Percentiles rank a stretch among this genome's conserved stretches.
Evolutionary conservation across 2,888 invertebrate species (phyloP).

Genomic region (Ctena decussata): DNA sequence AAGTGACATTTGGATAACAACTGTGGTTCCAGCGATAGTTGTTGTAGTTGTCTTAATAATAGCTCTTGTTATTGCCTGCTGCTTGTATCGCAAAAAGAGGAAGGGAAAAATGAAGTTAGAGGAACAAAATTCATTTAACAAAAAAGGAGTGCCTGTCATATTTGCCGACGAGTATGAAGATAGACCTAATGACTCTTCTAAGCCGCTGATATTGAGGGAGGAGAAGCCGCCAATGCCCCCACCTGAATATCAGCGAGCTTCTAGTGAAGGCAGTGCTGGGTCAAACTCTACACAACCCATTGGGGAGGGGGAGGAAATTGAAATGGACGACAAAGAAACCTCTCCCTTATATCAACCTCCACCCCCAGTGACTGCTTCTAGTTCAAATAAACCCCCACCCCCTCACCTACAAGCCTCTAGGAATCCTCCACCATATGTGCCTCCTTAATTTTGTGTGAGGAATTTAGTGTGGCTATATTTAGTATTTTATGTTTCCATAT

Average conservation of each 20-base stretch:
- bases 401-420: conserved; percentile 91
- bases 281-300: conserved; percentile 75
- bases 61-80: conserved; percentile 95
- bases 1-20: conserved; percentile 89
- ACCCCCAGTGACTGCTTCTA: conserved; percentile 78
- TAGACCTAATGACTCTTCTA: conserved; percentile 92
- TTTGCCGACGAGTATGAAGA: conserved; percentile 98
- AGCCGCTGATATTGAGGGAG: conserved; percentile 97
- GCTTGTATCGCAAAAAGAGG: conserved; percentile 93
- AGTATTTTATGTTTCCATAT: not conserved
- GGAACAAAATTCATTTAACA: conserved; percentile 89
- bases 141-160: conserved; percentile 95
- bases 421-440: conserved; percentile 98
- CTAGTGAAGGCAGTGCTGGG: conserved; percentile 81
- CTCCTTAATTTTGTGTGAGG: conserved; percentile 91
- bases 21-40: conserved; percentile 94
- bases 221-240: conserved; percentile 93
- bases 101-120: conserved; percentile 94
- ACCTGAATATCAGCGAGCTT: conserved; percentile 80
- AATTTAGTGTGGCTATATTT: conserved; percentile 12
- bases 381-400: conserved; percentile 77
- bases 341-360: conserved; percentile 82
- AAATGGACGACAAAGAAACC: conserved; percentile 73
- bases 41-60: conserved; percentile 94
- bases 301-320: conserved; percentile 69